Base-by-base conservation (phyloP, 2,797 vertebrate genomes). In the Gastrophryne carolinensis region DNA sequence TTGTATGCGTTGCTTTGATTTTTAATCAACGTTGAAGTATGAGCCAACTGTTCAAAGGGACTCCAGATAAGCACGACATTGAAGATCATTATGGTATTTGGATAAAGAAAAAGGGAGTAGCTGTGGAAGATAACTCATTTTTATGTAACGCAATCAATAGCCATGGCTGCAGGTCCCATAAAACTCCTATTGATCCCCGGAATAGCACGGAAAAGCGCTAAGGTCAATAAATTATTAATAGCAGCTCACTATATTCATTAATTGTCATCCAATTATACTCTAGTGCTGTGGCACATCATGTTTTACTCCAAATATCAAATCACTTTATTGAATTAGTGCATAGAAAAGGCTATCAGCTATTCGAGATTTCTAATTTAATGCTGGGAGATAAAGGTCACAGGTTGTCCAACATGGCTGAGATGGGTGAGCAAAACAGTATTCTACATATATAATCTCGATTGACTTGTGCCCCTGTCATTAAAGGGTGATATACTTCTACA, bases 131-230 rank as follows among this genome's bases (percentile, higher is more conserved):
- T 75, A 75, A 75, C 63, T 75, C 73, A 75, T 17, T 60, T 75
- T 75, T 68, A 68, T 68, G 44, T 50, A 68, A 29, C 41, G 24
- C 34, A 60, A 75, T 75, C 73, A 75, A 75, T 75, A 73, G 13
- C 5, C n/a, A 30, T 67, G 44, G 62, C 54, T 54, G 35, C 41
- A 68, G 39, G 73, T 67, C 30, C 49, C 54, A 58, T 74, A 75
- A 75, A 68, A 56, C 54, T 50, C 12, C 5, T 61, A 67, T 68
- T 49, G 73, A 67, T 75, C 72, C 29, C 21, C 37, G 50, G 27
- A n/a, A 68, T 68, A 60, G 58, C 50, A 32, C 37, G 54, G 10
- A 58, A 67, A 67, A 67, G 39, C 67, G 72, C 72, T 67, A 63
- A 67, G 63, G 30, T 39, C 41, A 67, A 68, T 68, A 58, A 58